Base-by-base conservation (phyloP, 1,140 invertebrate species). In the Leucophenga varia region DNA sequence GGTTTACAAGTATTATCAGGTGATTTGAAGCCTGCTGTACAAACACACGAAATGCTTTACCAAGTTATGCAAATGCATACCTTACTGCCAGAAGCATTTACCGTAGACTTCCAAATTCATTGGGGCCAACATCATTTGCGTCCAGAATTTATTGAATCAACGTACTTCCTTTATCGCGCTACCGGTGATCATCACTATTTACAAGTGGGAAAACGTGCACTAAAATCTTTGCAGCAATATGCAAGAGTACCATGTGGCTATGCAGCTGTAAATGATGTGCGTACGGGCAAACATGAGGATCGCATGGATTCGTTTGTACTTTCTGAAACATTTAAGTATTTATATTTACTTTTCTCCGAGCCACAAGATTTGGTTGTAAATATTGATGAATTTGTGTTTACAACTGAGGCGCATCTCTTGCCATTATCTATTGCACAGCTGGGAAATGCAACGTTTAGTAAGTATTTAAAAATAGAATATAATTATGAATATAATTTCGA, bases 241-340 rank as follows among this genome's bases (percentile, higher is more conserved):
- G 87, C 95, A 0, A 79, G 91, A 65, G 94, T 97, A n/a, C 82
- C 88, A 25, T 99, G 96, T 77, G 97, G 89, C 6, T 99, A 95
- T 79, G 96, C 97, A 10, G 93, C 95, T 16, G 91, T 99, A 5
- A 96, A 93, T 65, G 95, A 98, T 80, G 91, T 98, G 2, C 81
- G 94, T 36, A 96, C 92, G 2, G 84, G 90, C 20, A 84, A 86
- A 38, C 91, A 93, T 60, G 93, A 95, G 74, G 93, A 97, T 70
- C 84, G 95, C 56, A 97, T 99, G 95, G 96, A 98, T 72, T 97
- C 94, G 1, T 99, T 96, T 80, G 93, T 99, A 2, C 78, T 98
- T 1, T 91, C 96, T 0, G 96, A 99, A 79, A 99, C 96, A 2
- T 92, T 99, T 55, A 98, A 98, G 76, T 99, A 99, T 77, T 78